Evolutionary conservation across 2,113 vertebrate genomes (phyloP).

Genomic region (Anarrhichthys ocellatus): DNA sequence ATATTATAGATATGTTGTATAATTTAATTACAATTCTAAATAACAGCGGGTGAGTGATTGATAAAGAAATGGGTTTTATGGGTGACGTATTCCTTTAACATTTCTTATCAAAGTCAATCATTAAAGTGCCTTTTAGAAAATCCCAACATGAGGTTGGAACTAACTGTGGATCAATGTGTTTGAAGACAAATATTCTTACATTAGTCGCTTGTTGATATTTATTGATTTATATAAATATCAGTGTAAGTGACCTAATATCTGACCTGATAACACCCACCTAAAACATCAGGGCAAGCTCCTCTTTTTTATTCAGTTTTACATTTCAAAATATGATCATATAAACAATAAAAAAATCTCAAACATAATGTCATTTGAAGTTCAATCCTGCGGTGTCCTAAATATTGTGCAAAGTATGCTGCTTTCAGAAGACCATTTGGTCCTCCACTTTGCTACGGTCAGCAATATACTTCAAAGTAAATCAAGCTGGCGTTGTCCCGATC

Average conservation of each 20-base stretch:
- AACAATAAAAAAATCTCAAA: conserved; percentile 15
- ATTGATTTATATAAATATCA: neutral
- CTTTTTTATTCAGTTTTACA: neutral
- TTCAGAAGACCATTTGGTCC: neutral
- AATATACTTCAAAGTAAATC: neutral
- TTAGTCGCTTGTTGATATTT: neutral
- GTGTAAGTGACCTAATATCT: neutral
- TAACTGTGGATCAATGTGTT: neutral
- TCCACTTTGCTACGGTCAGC: neutral
- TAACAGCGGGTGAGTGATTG: too few relatives aligned
- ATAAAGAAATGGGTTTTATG: too few relatives aligned
- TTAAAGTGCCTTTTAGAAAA: conserved; percentile 10
- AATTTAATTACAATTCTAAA: neutral
- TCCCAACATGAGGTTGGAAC: neutral
- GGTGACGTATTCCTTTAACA: too few relatives aligned
- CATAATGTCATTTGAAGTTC: neutral
- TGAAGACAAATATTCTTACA: neutral
- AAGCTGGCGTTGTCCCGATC: neutral
- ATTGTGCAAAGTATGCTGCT: conserved; percentile 1
- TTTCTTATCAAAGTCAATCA: neutral
- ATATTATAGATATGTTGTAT: neutral
- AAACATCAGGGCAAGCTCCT: neutral
- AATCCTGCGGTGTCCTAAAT: conserved; percentile 13
- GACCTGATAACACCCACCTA: neutral
- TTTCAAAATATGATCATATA: conserved; percentile 1